phyloP scores from a whole-genome alignment of 2,797 vertebrate species.

The Tympanoctomys barrerae region DNA sequence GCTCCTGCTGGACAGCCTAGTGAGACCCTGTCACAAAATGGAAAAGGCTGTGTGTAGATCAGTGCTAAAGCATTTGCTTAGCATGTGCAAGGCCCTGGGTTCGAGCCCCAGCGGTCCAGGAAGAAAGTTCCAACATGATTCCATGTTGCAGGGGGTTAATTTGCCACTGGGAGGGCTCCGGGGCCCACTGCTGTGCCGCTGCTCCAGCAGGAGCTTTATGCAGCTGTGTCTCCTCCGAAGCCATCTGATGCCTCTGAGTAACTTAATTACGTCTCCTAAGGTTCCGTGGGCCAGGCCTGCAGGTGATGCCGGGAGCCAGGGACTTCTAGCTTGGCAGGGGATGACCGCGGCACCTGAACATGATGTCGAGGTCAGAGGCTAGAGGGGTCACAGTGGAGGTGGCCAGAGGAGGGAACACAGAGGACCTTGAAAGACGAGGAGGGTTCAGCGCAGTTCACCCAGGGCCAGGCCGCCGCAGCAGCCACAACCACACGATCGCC shows the following conservation, averaged over 20 bases:
- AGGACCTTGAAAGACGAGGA: constrained; percentile 21
- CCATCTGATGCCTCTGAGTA: background rate
- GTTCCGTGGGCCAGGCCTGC: background rate
- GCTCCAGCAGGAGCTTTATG: background rate
- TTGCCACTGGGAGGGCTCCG: background rate
- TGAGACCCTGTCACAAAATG: background rate
- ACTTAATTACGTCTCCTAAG: background rate
- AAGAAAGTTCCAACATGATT: background rate
- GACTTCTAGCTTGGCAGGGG: background rate
- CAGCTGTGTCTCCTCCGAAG: background rate
- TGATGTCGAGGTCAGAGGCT: background rate
- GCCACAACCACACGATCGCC: background rate
- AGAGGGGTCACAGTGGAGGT: background rate
- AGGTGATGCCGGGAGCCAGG: fast-evolving
- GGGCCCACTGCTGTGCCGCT: background rate
- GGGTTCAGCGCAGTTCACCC: background rate
- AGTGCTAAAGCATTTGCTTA: background rate
- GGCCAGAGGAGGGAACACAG: background rate
- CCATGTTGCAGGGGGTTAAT: background rate
- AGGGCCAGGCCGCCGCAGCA: background rate
- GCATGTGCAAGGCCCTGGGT: background rate
- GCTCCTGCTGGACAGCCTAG: background rate
- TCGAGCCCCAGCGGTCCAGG: background rate
- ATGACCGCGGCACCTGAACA: background rate
- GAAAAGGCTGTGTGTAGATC: background rate